Base-by-base conservation (phyloP, 2,113 vertebrate species). In the Sitta europaea region DNA sequence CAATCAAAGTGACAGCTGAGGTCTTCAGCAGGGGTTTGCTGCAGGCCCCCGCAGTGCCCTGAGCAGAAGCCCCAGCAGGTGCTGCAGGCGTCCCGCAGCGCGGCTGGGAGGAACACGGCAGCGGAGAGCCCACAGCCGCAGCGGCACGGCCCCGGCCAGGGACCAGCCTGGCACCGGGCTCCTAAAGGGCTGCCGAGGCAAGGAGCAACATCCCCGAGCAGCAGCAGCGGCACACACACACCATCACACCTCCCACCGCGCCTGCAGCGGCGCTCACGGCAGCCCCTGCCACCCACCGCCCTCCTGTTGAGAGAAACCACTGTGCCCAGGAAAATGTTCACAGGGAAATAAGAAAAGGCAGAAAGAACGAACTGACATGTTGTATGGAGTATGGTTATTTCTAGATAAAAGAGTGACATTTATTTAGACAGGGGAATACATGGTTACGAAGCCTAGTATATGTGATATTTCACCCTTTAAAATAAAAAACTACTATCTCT, bases 1-100 rank as follows among this genome's bases (percentile, higher is more conserved):
- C 98, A 97, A 97, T 98, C 97, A 91, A 98, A 95, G 97, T 92
- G 91, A 96, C 96, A 97, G 97, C 88, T 90, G 87, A 98, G 91
- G 94, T 98, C 97, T 97, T 97, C 97, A 92, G 97, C 53, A 1
- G 97, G 96, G n/a, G 59, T 86, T 79, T 97, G 80, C 94, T 73
- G 82, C 5, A 19, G 19, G 50, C 90, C 90, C 74, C 97, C 9
- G 12, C 94, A 95, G 97, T 97, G 98, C 95, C 86, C 79, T 54
- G 92, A 90, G 85, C 97, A 97, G 92, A 96, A 93, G 71, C 31
- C 83, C 73, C 97, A 97, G 98, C 98, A 98, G 97, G 96, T 79
- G 75, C 95, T 68, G 91, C 95, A 98, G 78, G 96, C 54, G 5
- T 94, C 63, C 80, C 50, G 45, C 48, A 73, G 54, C 1, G 59